Base-by-base conservation (phyloP, 2,113 vertebrate species). In the Strix uralensis region DNA sequence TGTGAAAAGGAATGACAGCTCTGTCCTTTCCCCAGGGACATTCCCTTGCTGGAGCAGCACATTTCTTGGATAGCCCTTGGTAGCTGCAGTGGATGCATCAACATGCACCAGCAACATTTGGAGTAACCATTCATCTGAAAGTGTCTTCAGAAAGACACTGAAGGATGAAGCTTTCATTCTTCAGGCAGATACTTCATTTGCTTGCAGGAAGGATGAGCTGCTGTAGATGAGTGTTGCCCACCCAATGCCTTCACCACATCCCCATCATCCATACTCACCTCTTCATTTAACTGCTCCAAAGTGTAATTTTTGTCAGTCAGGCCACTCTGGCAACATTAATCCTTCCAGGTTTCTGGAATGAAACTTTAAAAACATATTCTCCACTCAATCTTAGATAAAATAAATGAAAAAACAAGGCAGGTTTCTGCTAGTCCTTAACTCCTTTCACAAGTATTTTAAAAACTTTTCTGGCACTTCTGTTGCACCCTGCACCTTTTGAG, bases 41-140 rank as follows among this genome's bases (percentile, higher is more conserved):
- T 30, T 17, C 57, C 51, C 22, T 62, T 57, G 36, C 14, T 5
- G 46, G 40, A 49, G 70, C 8, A 42, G 63, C 62, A 11, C 3
- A 1, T 42, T 13, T 10, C 69, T 52, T 23, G 58, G 38, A 49
- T 11, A 8, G 44, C 32, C 32, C 77, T 20, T 38, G 62, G 71
- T 27, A 29, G 57, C 42, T 29, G 32, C 32, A 11, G 8, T 1
- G 32, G 78, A 15, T 16, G 42, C 32, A 4, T 5, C 58, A 27
- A 34, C 0, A 5, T 20, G 15, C 22, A 20, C 17, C 44, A 40
- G 59, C 66, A 16, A 29, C 0, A 1, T 10, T 18, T 15, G 52
- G 42, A 23, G 36, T 19, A 57, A 40, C 29, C 22, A 1, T 15
- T 26, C 36, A 34, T 47, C 22, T 1, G 0, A 4, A 14, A 20